A percentile compares a stretch with the other conserved stretches of the same genome.
Evolutionary conservation across 2,113 vertebrate genomes (phyloP).

Genomic region (Boulengeromyrus knoepffleri): DNA sequence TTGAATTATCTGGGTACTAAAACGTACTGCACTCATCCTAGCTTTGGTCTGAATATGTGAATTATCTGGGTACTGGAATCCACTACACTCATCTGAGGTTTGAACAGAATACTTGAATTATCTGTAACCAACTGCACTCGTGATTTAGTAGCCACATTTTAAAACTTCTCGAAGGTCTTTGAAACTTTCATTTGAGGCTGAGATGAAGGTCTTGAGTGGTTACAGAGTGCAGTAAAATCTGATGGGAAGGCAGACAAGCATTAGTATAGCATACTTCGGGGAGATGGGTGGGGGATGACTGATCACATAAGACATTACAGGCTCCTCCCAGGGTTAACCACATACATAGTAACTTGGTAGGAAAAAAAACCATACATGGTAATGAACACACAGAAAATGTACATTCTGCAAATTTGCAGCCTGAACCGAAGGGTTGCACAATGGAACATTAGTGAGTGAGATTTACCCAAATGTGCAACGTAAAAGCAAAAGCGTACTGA

Average conservation of each 20-base stretch:
- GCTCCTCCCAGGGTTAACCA: not conserved
- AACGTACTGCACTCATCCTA: conserved; percentile 10
- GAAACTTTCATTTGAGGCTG: not conserved
- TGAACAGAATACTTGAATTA: not conserved
- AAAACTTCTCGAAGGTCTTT: not conserved
- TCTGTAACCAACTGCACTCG: conserved; percentile 16
- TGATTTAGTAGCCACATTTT: conserved; percentile 3
- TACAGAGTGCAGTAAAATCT: not conserved
- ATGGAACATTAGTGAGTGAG: not conserved
- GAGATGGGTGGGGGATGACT: not conserved
- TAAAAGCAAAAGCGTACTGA: not conserved
- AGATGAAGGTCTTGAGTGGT: not conserved
- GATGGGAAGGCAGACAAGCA: no score
- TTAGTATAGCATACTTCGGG: not conserved
- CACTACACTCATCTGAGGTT: not conserved
- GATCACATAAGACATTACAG: not conserved
- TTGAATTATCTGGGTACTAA: not conserved
- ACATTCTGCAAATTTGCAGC: not conserved
- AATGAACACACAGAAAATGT: not conserved
- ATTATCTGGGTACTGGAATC: not conserved
- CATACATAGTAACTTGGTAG: not conserved
- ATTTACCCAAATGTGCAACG: not conserved
- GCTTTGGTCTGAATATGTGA: not conserved
- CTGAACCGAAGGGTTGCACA: not conserved
- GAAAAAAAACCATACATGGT: not conserved